Evolutionary conservation across 2,888 invertebrate species (phyloP), one percentile per base, ranked within the genome.

Genomic region (Pandemis cinnamomeana): DNA sequence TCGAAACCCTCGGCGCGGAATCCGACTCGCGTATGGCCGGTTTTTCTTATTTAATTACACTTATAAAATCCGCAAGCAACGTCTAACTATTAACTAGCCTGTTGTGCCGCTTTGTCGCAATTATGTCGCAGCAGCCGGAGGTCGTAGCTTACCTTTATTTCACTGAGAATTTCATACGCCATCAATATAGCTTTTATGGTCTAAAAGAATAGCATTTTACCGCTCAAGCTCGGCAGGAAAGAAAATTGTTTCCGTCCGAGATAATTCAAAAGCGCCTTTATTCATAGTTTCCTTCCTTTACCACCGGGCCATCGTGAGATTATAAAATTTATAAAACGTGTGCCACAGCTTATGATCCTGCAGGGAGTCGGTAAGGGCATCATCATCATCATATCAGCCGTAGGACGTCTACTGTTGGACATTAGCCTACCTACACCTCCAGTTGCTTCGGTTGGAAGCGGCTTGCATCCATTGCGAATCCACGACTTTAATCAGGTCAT

Each of bases 261-360:
- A 51, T 73, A 73, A 73, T 73, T 69, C 53, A 64, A 73, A 64
- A 69, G 63, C 58, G 55, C 63, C 71, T 68, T 72, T 72, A 72
- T 72, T 69, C 58, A 55, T 53, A 67, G 67, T 68, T 68, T 13
- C 67, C 63, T 60, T 44, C 27, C 41, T 53, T 67, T 53, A 67
- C 67, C 67, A 58, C 58, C 58, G 58, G 11, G 58, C 58, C 58
- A 58, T 58, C 58, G 58, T 7, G 46, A 71, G 58, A 71, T 71
- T 71, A 71, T 71, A 71, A 71, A 71, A 58, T 58, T 58, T 58
- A 58, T 58, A 58, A 27, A 58, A 27, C 58, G 5, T 58, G 27
- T 11, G 27, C 58, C 27, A 58, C 58, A 58, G 58, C 58, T 58
- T 58, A 36, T 5, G 11, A 58, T 10, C 58, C 3, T 20, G 0